Evolutionary conservation across 2,888 invertebrate species (phyloP).

Genomic region (Thera obeliscata): DNA sequence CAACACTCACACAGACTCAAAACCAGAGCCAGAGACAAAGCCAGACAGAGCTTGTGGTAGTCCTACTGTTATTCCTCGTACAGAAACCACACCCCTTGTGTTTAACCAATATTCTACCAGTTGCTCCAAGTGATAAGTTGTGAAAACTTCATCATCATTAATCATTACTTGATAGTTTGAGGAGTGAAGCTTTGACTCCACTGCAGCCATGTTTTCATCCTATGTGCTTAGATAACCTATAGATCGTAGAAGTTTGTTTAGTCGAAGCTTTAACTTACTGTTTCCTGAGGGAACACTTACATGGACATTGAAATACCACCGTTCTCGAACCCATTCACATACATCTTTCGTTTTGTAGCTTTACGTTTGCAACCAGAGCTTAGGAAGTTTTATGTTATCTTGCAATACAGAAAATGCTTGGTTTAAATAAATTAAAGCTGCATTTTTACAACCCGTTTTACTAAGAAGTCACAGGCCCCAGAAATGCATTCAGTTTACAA

Average conservation of each 20-base stretch:
- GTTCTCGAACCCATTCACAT: not conserved
- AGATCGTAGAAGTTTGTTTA: not conserved
- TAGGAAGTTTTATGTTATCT: no score
- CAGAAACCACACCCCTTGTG: no score
- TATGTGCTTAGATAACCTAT: not conserved
- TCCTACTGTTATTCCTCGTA: no score
- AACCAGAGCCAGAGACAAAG: no score
- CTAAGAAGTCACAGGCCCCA: not conserved
- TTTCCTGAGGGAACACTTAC: not conserved
- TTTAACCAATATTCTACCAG: no score
- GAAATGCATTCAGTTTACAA: constrained; percentile 1
- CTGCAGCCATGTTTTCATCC: not conserved
- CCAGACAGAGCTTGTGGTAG: no score
- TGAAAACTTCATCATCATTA: no score
- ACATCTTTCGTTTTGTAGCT: not conserved
- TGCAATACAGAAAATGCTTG: not conserved
- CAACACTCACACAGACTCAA: no score
- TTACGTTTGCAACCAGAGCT: not conserved
- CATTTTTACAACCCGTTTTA: not conserved
- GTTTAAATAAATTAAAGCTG: not conserved
- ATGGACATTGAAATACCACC: constrained; percentile 3
- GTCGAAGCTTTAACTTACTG: not conserved
- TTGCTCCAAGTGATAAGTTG: no score
- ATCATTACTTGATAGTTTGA: no score
- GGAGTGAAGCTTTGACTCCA: no score